These are phyloP conservation scores for Peromyscus polionotus DNA, from an alignment of 2,113 vertebrate genomes.

Conservation along the genomic window DNA sequence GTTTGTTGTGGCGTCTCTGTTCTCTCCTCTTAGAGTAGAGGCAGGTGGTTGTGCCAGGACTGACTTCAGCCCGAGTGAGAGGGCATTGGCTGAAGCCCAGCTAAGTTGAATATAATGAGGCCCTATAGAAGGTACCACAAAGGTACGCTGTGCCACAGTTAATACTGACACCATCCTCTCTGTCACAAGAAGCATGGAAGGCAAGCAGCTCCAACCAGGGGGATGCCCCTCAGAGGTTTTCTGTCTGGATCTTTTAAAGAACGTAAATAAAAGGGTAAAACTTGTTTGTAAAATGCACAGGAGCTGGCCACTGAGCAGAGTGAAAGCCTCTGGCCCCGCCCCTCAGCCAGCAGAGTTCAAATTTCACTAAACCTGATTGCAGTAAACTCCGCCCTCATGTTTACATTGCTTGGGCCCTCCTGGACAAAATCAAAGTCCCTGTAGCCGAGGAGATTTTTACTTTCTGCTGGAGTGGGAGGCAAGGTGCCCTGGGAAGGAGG, in stretches of 20 bases:
- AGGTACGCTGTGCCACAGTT: background rate
- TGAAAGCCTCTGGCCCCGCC: slow-evolving; percentile 61
- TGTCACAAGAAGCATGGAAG: fast-evolving
- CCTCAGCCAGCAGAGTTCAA: slow-evolving; percentile 84
- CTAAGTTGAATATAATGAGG: background rate
- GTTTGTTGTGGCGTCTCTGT: background rate
- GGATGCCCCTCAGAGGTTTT: background rate
- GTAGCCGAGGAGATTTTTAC: slow-evolving; percentile 84
- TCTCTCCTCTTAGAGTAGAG: background rate
- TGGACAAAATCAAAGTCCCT: slow-evolving; percentile 86
- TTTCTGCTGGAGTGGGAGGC: slow-evolving; percentile 68
- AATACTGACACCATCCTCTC: fast-evolving
- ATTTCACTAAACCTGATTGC: slow-evolving; percentile 88
- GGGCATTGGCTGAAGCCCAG: background rate
- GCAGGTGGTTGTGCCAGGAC: background rate
- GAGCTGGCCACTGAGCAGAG: background rate
- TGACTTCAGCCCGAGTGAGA: background rate
- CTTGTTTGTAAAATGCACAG: background rate
- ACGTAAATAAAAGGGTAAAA: background rate
- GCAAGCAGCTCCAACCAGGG: background rate
- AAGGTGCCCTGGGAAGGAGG: background rate
- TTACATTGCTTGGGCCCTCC: slow-evolving; percentile 91
- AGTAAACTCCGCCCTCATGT: slow-evolving; percentile 88
- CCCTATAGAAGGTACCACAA: background rate
- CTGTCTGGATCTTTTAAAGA: slow-evolving; percentile 16